Base-by-base conservation (phyloP, 2,888 invertebrate species). In the Acleris cristana region DNA sequence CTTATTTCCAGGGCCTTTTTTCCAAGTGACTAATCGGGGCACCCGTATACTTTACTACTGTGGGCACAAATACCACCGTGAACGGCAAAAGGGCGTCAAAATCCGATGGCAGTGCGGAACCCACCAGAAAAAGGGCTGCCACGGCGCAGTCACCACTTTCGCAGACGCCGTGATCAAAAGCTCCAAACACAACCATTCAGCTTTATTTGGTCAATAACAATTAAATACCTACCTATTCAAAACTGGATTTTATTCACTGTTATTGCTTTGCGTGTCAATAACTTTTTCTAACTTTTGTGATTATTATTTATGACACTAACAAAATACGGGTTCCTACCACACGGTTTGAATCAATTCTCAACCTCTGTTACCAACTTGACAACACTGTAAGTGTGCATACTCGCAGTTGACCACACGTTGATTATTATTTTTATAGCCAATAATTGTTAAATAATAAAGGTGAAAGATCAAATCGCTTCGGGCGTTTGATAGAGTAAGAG, bases 41-140 rank as follows among this genome's bases (percentile, higher is more conserved):
- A 63, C 23, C 19, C 67, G 67, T n/a, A 58, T 67, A 2, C 19
- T 67, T 16, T 67, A 52, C 26, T 56, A 48, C 18, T 52, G 19
- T 49, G 67, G 67, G 0, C 54, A 67, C 26, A 67, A 67, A 21
- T 67, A 67, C 40, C 63, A 67, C 5, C 62, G 63, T 0, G 67
- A 67, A 48, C 48, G 67, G 1, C 62, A 63, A 21, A 67, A 58
- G 5, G 67, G 67, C 0, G 1, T 26, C 19, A 67, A 67, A 44
- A 58, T 62, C 4, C 30, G 67, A 4, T 67, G 67, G 67, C 67
- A 67, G 19, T 67, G 67, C 26, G 66, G 66, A 4, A 67, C 67
- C 2, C 63, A 67, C 19, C 57, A 63, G 48, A 63, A 64, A n/a
- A 64, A 59, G 30, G 65, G 65, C 0, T 65, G 65, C 18, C 64